Evolutionary conservation across 2,888 invertebrate genomes (phyloP).

Genomic region (Margaritifera margaritifera): DNA sequence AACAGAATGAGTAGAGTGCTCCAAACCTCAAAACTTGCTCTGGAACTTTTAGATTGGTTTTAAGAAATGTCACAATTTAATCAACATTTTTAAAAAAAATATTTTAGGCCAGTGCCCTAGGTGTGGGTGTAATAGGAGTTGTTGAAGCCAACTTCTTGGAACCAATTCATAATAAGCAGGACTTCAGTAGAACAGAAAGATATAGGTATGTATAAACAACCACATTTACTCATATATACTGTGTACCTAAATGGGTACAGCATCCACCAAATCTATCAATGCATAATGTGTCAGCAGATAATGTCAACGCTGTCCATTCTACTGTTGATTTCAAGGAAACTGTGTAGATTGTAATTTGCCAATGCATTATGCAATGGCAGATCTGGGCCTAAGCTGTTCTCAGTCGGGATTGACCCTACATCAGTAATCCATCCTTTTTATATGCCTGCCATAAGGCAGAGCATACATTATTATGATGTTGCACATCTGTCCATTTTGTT

Average conservation of each 20-base stretch:
- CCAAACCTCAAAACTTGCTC: too few species aligned
- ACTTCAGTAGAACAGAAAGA: slow-evolving; percentile 65
- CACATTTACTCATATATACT: too few species aligned
- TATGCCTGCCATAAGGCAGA: too few species aligned
- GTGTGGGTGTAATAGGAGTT: slow-evolving; percentile 69
- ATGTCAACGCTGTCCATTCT: not conserved
- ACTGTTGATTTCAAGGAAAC: not conserved
- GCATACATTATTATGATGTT: too few species aligned
- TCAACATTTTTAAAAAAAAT: too few species aligned
- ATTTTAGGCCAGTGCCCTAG: slow-evolving; percentile 58
- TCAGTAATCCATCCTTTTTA: too few species aligned
- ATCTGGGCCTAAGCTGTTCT: too few species aligned
- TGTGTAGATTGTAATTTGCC: too few species aligned
- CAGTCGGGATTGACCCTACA: too few species aligned
- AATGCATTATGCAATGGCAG: too few species aligned
- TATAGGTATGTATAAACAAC: slow-evolving; percentile 57
- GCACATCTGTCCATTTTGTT: too few species aligned
- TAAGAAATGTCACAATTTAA: not conserved
- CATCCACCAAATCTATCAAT: not conserved
- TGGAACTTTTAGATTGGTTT: not conserved
- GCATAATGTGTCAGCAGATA: not conserved
- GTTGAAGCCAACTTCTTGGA: slow-evolving; percentile 66
- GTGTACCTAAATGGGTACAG: not conserved
- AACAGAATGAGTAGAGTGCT: too few species aligned
- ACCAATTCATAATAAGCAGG: slow-evolving; percentile 71